Conservation (phyloP, 2,888 invertebrate species). For the Lithosia quadra region DNA sequence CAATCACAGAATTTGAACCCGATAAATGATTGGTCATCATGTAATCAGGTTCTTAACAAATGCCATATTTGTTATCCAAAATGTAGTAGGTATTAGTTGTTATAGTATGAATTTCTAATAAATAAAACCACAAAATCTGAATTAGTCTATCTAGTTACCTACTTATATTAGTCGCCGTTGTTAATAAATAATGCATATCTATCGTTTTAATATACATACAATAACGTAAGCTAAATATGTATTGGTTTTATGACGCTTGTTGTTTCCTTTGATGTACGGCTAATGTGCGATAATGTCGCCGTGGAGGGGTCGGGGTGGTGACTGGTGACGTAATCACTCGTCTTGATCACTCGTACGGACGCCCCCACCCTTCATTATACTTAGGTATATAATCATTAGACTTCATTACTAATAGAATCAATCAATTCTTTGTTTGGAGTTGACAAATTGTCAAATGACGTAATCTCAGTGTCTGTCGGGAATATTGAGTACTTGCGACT, state of each 20-base stretch:
- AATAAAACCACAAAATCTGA: too few relatives aligned
- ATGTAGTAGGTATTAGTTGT: too few relatives aligned
- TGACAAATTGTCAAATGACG: neutral
- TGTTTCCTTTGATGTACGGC: conserved; percentile 61
- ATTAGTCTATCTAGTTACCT: neutral
- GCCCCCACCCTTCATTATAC: conserved; percentile 31
- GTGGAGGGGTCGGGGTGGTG: conserved; percentile 37
- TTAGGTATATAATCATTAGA: conserved; percentile 39
- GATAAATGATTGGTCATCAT: too few relatives aligned
- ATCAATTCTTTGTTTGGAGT: neutral
- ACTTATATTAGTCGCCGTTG: neutral
- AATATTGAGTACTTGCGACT: too few relatives aligned
- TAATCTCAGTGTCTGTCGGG: neutral
- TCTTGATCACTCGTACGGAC: conserved; percentile 45
- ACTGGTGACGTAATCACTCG: conserved; percentile 50
- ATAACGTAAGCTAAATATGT: conserved; percentile 36
- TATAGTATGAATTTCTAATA: too few relatives aligned
- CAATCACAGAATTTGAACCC: too few relatives aligned
- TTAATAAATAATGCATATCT: neutral
- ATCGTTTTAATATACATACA: neutral
- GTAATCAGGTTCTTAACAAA: too few relatives aligned
- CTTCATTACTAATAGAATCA: conserved; percentile 21
- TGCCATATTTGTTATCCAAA: too few relatives aligned
- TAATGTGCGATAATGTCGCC: conserved; percentile 61
- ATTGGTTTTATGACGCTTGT: conserved; percentile 45